Evolutionary conservation across 2,113 vertebrate species (phyloP).

Genomic region (Dascyllus trimaculatus): DNA sequence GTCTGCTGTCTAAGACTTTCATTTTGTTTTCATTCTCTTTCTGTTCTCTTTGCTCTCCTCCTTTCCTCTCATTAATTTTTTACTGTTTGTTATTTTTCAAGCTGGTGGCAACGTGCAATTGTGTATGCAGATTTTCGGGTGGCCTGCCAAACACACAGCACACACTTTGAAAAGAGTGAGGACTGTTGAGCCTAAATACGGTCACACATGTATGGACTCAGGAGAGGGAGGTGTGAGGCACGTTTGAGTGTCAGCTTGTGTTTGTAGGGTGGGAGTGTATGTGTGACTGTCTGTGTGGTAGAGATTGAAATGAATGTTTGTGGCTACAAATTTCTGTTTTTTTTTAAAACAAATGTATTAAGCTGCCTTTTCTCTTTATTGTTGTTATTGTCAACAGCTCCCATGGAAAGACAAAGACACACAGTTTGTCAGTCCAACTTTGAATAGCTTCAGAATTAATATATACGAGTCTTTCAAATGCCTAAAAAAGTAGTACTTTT

Average conservation of each 20-base stretch:
- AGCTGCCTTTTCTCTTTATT: no score
- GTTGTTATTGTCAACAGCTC: no score
- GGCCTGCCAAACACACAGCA: slow-evolving; percentile 4
- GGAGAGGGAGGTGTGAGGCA: slow-evolving; percentile 14
- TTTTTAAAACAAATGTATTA: no score
- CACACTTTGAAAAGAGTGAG: not conserved
- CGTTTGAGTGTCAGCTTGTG: slow-evolving; percentile 12
- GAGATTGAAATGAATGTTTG: not conserved
- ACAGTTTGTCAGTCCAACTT: no score
- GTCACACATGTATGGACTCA: not conserved
- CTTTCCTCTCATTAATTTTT: slow-evolving; percentile 70
- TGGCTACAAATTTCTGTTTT: not conserved
- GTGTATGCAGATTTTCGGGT: slow-evolving; percentile 33
- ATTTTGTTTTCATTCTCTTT: slow-evolving; percentile 55
- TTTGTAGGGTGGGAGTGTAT: not conserved
- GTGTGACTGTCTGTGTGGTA: slow-evolving; percentile 1
- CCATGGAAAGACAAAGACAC: no score
- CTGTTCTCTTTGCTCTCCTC: slow-evolving; percentile 13
- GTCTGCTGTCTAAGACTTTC: slow-evolving; percentile 62
- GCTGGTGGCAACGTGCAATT: slow-evolving; percentile 26
- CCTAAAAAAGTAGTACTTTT: no score
- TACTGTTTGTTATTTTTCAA: slow-evolving; percentile 52
- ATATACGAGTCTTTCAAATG: no score
- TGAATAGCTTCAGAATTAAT: no score
- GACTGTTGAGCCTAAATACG: not conserved